A percentile compares a stretch with the other conserved stretches of the same genome.
phyloP scores from a whole-genome alignment of 2,113 vertebrate genomes.

The Podilymbus podiceps region DNA sequence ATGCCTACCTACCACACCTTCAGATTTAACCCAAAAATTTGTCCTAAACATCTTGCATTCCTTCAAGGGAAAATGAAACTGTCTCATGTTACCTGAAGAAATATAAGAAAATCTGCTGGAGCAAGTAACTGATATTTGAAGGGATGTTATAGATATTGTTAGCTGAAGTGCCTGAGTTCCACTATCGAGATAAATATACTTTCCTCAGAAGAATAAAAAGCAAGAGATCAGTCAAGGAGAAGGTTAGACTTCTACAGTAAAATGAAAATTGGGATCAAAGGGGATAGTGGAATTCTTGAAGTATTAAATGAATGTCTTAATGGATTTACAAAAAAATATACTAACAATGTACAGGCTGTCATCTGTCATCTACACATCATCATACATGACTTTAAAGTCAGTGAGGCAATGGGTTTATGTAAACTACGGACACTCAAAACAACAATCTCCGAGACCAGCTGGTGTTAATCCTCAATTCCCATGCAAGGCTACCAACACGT shows the following conservation, averaged over 20 bases:
- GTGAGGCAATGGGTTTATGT: neutral
- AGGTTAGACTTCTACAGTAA: neutral
- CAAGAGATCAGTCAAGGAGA: neutral
- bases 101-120: neutral
- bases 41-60: neutral
- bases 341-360: neutral
- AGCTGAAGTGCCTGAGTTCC: neutral
- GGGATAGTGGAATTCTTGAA: conserved; percentile 7
- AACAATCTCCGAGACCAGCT: neutral
- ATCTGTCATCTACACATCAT: conserved; percentile 30
- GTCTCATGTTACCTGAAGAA: neutral
- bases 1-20: neutral
- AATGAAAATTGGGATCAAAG: conserved; percentile 32
- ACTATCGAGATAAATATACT: neutral
- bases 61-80: neutral
- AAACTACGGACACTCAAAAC: neutral
- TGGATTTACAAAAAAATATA: conserved; percentile 3
- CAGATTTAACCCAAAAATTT: neutral
- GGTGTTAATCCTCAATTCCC: neutral
- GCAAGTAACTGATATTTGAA: neutral
- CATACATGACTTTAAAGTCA: conserved; percentile 12
- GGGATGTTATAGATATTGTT: neutral
- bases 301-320: conserved; percentile 59
- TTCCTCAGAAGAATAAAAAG: conserved; percentile 3
- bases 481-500: neutral